phyloP scores from a whole-genome alignment of 1,140 invertebrate species.

The Drosophila repletoides region DNA sequence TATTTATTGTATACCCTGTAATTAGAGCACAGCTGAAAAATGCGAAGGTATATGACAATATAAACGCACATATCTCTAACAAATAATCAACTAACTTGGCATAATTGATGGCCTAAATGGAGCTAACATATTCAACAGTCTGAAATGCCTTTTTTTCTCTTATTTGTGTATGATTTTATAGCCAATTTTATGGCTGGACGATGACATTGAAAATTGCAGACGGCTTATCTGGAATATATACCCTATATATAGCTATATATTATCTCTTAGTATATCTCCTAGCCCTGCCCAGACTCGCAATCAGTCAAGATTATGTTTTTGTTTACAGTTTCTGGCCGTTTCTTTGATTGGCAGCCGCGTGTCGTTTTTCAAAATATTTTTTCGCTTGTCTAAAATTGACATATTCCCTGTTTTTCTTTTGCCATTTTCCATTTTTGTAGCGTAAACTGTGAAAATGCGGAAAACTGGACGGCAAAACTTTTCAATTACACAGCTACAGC shows the following conservation, averaged over 20 bases:
- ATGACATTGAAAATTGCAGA: slow-evolving; percentile 40
- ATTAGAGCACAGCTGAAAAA: neutral
- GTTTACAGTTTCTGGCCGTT: slow-evolving; percentile 26
- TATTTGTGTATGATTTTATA: slow-evolving; percentile 4
- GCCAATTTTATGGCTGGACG: slow-evolving; percentile 46
- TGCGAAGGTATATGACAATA: no score
- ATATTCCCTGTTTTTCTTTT: slow-evolving; percentile 2
- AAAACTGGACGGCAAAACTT: neutral
- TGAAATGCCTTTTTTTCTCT: no score
- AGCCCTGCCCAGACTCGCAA: slow-evolving; percentile 1
- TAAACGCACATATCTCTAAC: no score
- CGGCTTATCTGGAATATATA: slow-evolving; percentile 7
- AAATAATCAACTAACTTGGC: no score
- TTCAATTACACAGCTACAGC: slow-evolving; percentile 44
- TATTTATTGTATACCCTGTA: neutral
- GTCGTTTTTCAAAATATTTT: slow-evolving; percentile 20
- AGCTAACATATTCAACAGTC: no score
- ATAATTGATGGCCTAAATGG: no score
- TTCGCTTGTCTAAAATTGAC: neutral
- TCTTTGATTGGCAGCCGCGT: slow-evolving; percentile 60
- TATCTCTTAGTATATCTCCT: neutral
- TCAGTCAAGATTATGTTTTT: slow-evolving; percentile 46
- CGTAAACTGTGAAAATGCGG: no score
- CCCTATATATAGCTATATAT: slow-evolving; percentile 37
- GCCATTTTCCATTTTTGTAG: slow-evolving; percentile 19